Percentiles rank a stretch among this genome's conserved stretches.
These are phyloP conservation scores for Apotomis capreana DNA, from an alignment of 2,888 invertebrate species.

Conservation along the genomic window DNA sequence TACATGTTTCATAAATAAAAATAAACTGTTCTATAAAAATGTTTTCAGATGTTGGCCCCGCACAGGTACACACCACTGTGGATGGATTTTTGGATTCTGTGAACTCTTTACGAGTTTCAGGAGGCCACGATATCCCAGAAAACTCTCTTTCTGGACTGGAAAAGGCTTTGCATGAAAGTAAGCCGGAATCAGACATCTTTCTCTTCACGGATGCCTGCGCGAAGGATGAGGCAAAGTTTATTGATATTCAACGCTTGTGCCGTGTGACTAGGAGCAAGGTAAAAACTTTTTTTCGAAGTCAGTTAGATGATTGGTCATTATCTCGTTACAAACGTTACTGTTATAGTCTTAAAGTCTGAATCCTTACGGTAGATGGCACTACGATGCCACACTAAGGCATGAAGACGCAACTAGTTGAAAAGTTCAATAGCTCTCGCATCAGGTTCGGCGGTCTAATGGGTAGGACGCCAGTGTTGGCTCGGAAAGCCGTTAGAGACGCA, in stretches of 20 bases:
- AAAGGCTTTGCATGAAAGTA: constrained; percentile 57
- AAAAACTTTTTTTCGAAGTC: background rate
- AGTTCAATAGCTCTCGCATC: too few species aligned
- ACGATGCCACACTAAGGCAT: too few species aligned
- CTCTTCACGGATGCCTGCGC: constrained; percentile 68
- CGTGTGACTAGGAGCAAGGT: constrained; percentile 49
- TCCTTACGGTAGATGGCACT: too few species aligned
- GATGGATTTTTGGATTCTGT: constrained; percentile 10
- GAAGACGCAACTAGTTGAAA: too few species aligned
- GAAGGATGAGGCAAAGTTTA: constrained; percentile 50
- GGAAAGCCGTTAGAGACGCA: too few species aligned
- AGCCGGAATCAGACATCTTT: constrained; percentile 57
- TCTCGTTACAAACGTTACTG: too few species aligned
- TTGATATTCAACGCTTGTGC: constrained; percentile 49
- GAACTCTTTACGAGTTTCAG: constrained; percentile 35
- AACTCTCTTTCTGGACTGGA: constrained; percentile 64
- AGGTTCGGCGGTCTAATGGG: too few species aligned
- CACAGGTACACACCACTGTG: constrained; percentile 38
- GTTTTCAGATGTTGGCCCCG: constrained; percentile 47
- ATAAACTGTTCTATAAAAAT: background rate
- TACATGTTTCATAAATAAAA: too few species aligned
- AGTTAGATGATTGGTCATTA: too few species aligned
- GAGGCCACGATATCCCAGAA: constrained; percentile 62
- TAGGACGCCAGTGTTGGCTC: too few species aligned
- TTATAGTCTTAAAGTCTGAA: too few species aligned